These are phyloP conservation scores for Tylochromis polylepis DNA, from an alignment of 2,113 vertebrate species.

Conservation along the genomic window DNA sequence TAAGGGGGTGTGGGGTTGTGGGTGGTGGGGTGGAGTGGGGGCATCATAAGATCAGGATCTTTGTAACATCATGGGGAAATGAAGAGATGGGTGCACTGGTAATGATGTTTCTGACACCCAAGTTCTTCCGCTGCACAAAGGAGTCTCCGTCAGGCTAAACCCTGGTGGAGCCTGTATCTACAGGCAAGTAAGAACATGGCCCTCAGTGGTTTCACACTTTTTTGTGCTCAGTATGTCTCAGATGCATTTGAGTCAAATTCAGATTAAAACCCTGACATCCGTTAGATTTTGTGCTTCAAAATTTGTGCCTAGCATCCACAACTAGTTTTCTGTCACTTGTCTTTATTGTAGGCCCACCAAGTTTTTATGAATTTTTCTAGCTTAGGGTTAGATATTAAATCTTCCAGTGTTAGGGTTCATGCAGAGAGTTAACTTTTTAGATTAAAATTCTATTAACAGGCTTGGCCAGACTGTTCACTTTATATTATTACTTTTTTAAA, in stretches of 20 bases:
- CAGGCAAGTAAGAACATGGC: constrained; percentile 18
- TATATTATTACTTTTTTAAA: not conserved
- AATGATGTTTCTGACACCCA: constrained; percentile 57
- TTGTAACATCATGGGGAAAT: constrained; percentile 46
- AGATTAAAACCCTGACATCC: constrained; percentile 11
- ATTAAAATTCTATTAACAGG: not conserved
- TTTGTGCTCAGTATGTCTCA: not conserved
- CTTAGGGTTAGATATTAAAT: not conserved
- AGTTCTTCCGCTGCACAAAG: constrained; percentile 54
- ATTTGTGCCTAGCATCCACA: not conserved
- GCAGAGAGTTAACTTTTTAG: constrained; percentile 9
- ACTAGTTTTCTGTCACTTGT: constrained; percentile 3
- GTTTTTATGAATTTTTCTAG: constrained; percentile 6
- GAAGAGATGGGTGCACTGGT: constrained; percentile 49
- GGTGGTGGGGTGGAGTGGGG: not conserved
- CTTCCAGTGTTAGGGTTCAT: not conserved
- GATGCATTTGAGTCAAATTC: constrained; percentile 12
- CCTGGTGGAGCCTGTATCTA: constrained; percentile 26
- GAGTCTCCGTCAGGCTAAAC: constrained; percentile 4
- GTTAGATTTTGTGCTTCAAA: constrained; percentile 8
- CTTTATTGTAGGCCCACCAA: not conserved
- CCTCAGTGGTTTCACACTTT: constrained; percentile 26
- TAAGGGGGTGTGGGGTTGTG: not conserved
- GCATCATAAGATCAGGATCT: constrained; percentile 60
- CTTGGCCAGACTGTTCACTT: not conserved